Conservation (phyloP, 2,888 invertebrate genomes). For the Tineola bisselliella region DNA sequence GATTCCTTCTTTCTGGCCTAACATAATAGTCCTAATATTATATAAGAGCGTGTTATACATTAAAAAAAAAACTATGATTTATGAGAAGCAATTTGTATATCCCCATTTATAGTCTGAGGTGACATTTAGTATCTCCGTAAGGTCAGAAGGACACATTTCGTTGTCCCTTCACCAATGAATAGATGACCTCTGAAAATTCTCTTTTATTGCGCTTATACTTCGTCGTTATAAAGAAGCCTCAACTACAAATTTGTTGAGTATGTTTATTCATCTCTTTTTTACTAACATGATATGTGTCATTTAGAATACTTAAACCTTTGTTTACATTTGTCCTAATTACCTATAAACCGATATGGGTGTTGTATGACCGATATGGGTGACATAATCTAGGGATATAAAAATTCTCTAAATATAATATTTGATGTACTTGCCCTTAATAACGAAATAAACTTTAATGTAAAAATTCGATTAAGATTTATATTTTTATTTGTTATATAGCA, state of each 20-base stretch:
- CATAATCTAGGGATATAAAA: not conserved
- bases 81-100: not conserved
- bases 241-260: not conserved
- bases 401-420: not conserved
- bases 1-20: no score
- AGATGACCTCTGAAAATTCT: not conserved
- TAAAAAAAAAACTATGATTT: not conserved
- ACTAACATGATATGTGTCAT: no score
- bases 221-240: not conserved
- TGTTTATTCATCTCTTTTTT: no score
- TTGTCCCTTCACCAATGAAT: not conserved
- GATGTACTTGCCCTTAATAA: not conserved
- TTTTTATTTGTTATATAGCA: no score
- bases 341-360: no score
- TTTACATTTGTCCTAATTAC: no score
- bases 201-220: not conserved
- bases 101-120: not conserved
- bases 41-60: no score
- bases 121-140: not conserved
- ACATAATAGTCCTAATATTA: no score
- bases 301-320: no score
- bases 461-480: no score
- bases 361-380: no score
- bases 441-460: no score
- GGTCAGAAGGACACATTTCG: constrained; percentile 1